Base-by-base conservation (phyloP, 1,140 invertebrate species). In the Oncopodura yosiiana region DNA sequence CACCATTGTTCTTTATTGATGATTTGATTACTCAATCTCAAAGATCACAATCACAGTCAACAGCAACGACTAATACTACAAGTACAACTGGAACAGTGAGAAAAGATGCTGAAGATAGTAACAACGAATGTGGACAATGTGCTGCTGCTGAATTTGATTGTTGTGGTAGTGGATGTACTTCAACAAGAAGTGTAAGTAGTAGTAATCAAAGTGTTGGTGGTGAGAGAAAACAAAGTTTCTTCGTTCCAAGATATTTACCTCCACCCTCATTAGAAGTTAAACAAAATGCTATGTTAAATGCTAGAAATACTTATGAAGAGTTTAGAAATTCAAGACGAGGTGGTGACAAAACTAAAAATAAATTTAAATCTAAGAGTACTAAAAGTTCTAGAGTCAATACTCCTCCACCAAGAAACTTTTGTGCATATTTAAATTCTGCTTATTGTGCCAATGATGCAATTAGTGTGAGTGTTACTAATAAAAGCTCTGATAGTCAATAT, bases 1-100 rank as follows among this genome's bases (percentile, higher is more conserved):
- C 57, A 8, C 51, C 61, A n/a, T 42, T 63, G 21, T 57, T 63
- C 29, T 57, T 56, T 42, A 50, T 57, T 29, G 53, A 61, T 37
- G 59, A 53, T 36, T 38, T 39, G 18, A 8, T 36, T 53, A 27
- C 37, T 42, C 12, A 26, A 39, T 34, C 49, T 48, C 5, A 21
- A 36, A 24, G 49, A 46, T 29, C 14, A 30, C 18, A 26, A 53
- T 19, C 32, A 29, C n/a, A 53, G 36, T 49, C 24, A 30, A 5
- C 37, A 51, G 6, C 19, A 34, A 8, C 30, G 14, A 34, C 30
- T 34, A 8, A 34, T n/a, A 34, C 8, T 34, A 34, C 30, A 34
- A 34, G 14, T 8, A 34, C 8, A 34, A 9, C 30, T n/a, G 14
- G 30, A 34, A n/a, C 8, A 34, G 14, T 34, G 30, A n/a, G 14